Conservation (phyloP, 2,113 vertebrate genomes). For the Vombatus ursinus region DNA sequence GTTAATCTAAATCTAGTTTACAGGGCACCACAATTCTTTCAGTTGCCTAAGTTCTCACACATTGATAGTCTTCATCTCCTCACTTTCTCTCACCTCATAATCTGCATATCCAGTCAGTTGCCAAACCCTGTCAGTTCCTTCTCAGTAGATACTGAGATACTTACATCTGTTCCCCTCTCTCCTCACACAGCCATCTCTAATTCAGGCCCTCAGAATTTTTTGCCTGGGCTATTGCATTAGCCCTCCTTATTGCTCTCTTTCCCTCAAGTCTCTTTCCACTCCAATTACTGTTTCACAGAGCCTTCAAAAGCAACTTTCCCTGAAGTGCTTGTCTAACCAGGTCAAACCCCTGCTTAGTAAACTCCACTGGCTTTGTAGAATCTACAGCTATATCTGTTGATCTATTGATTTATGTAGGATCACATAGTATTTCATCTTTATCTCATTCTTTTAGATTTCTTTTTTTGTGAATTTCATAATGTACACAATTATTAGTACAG, state of each 20-base stretch:
- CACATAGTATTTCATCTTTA: not conserved
- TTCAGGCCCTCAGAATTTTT: not conserved
- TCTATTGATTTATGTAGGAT: not conserved
- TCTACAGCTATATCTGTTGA: not conserved
- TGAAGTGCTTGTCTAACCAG: not conserved
- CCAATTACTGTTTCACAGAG: not conserved
- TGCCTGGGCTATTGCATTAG: not conserved
- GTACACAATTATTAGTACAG: not conserved
- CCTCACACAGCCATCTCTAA: not conserved
- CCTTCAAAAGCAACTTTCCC: not conserved
- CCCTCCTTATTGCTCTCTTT: not conserved
- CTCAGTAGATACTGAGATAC: not conserved
- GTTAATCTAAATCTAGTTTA: not conserved
- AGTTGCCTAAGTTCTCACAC: not conserved
- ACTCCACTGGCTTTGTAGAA: not conserved
- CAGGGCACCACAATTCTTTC: not conserved
- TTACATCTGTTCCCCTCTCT: not conserved
- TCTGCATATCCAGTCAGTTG: not conserved
- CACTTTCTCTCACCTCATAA: not conserved
- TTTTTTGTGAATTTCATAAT: not conserved
- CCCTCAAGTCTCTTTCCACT: not conserved
- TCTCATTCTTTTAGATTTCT: not conserved
- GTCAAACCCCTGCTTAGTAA: not conserved
- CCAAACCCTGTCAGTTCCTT: not conserved
- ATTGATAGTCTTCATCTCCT: not conserved